Base-by-base conservation (phyloP, 2,888 invertebrate genomes). In the Allacma fusca region DNA sequence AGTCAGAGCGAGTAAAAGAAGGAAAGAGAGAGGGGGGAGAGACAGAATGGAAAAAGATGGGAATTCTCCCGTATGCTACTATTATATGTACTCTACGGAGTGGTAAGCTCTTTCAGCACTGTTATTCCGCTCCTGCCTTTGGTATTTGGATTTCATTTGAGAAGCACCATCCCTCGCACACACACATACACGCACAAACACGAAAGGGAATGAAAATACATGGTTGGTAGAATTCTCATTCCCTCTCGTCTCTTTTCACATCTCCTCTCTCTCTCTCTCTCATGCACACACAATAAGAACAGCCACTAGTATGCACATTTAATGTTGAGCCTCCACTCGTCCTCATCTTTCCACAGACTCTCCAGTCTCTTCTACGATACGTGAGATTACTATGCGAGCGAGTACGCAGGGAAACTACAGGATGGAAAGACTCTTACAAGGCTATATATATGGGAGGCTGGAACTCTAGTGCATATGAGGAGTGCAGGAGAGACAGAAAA, bases 161-260 rank as follows among this genome's bases (percentile, higher is more conserved):
- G 16, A 13, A 50, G 50, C 50, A 9, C 50, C 50, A 50, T 50
- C 50, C 50, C 50, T 50, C 50, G 50, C 19, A 19, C 19, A 50
- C 19, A n/a, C n/a, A n/a, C n/a, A n/a, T n/a, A n/a, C n/a, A n/a
- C n/a, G n/a, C n/a, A n/a, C n/a, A n/a, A n/a, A n/a, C n/a, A 50
- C 5, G 19, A 50, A 50, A 50, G 50, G 50, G 50, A 50, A 50
- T 50, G 50, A 16, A n/a, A 50, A 50, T 50, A n/a, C 50, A 50
- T 50, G 50, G 50, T 12, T 50, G 50, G 50, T 50, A 50, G 50
- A 50, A 50, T 50, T 50, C 62, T 23, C 34, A n/a, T 67, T 67
- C 34, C 67, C 34, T 21, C 19, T 34, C 34, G 29, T 67, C 67
- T 67, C 34, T 29, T 26, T 34, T 34, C 67, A 67, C 23, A 21